Evolutionary conservation across 2,888 invertebrate species (phyloP), one percentile per base, ranked within the genome.

Genomic region (Orchesellides sinensis): DNA sequence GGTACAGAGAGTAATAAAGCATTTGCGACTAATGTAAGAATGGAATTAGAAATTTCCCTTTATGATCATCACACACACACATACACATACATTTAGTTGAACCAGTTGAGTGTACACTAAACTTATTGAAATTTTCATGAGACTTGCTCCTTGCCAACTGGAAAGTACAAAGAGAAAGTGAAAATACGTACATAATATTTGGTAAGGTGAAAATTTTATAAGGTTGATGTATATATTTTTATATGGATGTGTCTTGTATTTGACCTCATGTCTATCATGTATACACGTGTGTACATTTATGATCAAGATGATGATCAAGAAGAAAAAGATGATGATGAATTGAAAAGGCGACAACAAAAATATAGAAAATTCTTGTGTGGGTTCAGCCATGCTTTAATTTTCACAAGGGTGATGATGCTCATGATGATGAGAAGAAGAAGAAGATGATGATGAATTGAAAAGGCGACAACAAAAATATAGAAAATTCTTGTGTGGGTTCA

Each of bases 1-100:
- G n/a, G n/a, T n/a, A n/a, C n/a, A 6, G 23, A 12, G 21, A 21
- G 25, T 40, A 40, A 40, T 54, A n/a, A 54, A 54, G 54, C 8
- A 54, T 19, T 54, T 54, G 19, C 12, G 6, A 49, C n/a, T 35
- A 35, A 12, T 35, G 12, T 35, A 35, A 27, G 17, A 63, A 66
- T 65, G 75, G 65, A 75, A 75, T 75, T 75, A 75, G 65, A 75
- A 75, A 25, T 54, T 75, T 23, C 32, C 17, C 45, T 65, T 32
- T 45, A 27, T 25, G 45, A 32, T 25, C 54, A n/a, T n/a, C n/a
- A n/a, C n/a, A n/a, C n/a, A n/a, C n/a, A n/a, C n/a, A n/a, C n/a
- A n/a, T n/a, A n/a, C n/a, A n/a, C n/a, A n/a, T n/a, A n/a, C n/a
- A n/a, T n/a, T n/a, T n/a, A n/a, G n/a, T n/a, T n/a, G 12, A 21